Percentiles rank a stretch among this genome's conserved stretches.
Conservation (phyloP, 2,113 vertebrate genomes). For the Montifringilla adamsi region DNA sequence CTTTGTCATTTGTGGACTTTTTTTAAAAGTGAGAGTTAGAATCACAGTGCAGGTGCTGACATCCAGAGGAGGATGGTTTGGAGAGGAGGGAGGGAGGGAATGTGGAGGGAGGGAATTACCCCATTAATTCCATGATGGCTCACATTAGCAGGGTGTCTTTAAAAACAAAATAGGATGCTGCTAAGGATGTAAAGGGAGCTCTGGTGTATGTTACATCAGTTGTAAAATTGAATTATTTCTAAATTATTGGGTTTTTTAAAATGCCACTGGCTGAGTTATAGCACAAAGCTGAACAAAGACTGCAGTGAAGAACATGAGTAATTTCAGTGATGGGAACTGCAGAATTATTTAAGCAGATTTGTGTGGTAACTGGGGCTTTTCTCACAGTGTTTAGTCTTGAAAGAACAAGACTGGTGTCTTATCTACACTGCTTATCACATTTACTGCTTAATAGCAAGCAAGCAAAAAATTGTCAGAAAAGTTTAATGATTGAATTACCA, state of each 20-base stretch:
- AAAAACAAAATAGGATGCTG: background rate
- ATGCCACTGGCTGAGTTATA: background rate
- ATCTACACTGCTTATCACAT: background rate
- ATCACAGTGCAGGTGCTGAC: accelerated
- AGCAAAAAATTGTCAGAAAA: background rate
- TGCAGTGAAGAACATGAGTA: background rate
- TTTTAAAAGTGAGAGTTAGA: background rate
- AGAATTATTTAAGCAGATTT: conserved; percentile 16
- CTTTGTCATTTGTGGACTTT: background rate
- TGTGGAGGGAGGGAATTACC: background rate
- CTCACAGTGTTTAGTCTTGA: background rate
- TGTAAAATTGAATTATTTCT: background rate
- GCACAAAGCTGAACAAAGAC: background rate
- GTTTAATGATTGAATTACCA: background rate
- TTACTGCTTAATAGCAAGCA: background rate
- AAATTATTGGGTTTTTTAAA: background rate
- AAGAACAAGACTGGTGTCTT: background rate
- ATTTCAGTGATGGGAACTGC: background rate
- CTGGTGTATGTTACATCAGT: background rate
- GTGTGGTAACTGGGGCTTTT: background rate
- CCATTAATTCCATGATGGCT: background rate
- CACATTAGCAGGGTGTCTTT: background rate
- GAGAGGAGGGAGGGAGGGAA: background rate
- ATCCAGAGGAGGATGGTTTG: background rate
- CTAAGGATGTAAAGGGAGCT: background rate